Conservation (phyloP, 2,888 invertebrate species). For the Ferdinandea cuprea region DNA sequence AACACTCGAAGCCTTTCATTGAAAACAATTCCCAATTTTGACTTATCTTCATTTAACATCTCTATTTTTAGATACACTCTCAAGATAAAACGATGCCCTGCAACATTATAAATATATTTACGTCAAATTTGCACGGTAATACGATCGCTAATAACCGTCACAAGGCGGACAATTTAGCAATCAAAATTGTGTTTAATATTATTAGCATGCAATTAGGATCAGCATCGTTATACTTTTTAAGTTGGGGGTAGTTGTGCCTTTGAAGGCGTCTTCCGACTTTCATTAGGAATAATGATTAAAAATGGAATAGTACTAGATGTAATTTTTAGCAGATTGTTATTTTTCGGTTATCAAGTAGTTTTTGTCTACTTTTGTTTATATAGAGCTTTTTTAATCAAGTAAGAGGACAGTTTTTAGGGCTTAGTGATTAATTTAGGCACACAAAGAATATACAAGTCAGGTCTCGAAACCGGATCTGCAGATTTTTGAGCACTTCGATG, state of each 20-base stretch:
- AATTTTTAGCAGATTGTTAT: too few relatives aligned
- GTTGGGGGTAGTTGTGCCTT: neutral
- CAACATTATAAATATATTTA: neutral
- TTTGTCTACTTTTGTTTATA: too few relatives aligned
- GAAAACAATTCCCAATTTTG: neutral
- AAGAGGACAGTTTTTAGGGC: too few relatives aligned
- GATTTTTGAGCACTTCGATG: too few relatives aligned
- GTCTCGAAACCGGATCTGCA: too few relatives aligned
- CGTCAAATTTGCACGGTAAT: neutral
- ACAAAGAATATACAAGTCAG: too few relatives aligned
- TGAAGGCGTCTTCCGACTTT: neutral
- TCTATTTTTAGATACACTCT: constrained; percentile 7
- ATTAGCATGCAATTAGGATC: constrained; percentile 14
- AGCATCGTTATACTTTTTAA: neutral
- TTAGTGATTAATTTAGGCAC: too few relatives aligned
- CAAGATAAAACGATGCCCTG: neutral
- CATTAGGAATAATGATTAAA: too few relatives aligned
- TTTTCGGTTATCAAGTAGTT: too few relatives aligned
- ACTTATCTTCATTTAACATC: constrained; percentile 13
- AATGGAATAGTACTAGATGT: too few relatives aligned
- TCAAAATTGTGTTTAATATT: neutral
- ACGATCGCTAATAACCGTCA: neutral
- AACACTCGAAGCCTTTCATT: neutral
- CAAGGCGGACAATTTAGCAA: neutral
- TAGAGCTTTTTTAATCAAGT: too few relatives aligned